Evolutionary conservation across 2,888 invertebrate genomes (phyloP), one percentile per base, ranked within the genome.

Genomic region (Meteorus colon): DNA sequence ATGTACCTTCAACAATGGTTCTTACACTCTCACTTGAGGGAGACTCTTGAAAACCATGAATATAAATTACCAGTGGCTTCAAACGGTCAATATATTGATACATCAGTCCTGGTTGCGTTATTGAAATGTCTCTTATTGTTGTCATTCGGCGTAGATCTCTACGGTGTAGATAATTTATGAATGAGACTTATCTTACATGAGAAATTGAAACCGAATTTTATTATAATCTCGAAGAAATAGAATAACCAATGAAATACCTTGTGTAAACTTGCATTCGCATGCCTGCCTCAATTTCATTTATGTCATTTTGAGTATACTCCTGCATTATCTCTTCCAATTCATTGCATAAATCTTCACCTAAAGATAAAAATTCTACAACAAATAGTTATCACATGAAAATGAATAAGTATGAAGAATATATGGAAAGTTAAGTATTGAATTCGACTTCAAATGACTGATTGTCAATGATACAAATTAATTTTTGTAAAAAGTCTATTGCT

Each of bases 41-140:
- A 78, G 78, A 75, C 48, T 84, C 84, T 1, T 74, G 77, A 75
- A 76, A 84, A 34, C 84, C 84, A 45, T 83, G 83, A 73, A 82
- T 74, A 68, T 84, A 84, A n/a, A 84, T 65, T 48, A 81, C 79
- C 29, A 78, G 74, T 16, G 83, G 81, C 69, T 81, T 83, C 5
- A 55, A 6, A 4, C 16, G 29, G 67, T 84, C 77, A 5, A 83
- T 74, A n/a, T 76, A 8, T 14, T 73, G 24, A 65, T 78, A 77
- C 16, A 84, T 62, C 12, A 74, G 60, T n/a, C 69, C 51, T n/a
- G 80, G 37, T 0, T 78, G 74, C 31, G 63, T 60, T 19, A 79
- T 65, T 6, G 76, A 66, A 27, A 79, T 24, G 63, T 75, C 72
- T 14, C 19, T 34, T 12, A 45, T 63, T 27, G 63, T 29, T 4